A percentile compares a stretch with the other conserved stretches of the same genome.
phyloP scores from a whole-genome alignment of 2,797 vertebrate genomes.

The Helostoma temminkii region DNA sequence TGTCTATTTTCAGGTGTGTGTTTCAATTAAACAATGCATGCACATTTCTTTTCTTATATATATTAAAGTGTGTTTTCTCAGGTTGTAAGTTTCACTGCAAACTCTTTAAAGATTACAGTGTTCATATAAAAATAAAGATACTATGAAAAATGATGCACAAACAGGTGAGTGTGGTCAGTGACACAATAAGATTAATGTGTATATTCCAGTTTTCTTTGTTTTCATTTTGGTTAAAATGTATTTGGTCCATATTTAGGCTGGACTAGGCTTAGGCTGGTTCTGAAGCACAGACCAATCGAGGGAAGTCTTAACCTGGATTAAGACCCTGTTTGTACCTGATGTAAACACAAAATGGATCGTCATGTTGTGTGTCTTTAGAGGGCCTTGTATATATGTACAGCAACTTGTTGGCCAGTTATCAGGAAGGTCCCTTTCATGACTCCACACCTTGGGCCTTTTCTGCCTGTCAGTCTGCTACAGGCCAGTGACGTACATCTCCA shows the following conservation, averaged over 20 bases:
- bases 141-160: conserved; percentile 78
- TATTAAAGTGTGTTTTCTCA: conserved; percentile 58
- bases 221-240: conserved; percentile 51
- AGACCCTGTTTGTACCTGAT: conserved; percentile 83
- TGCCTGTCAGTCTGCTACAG: conserved; percentile 73
- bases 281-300: conserved; percentile 70
- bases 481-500: conserved; percentile 89
- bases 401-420: conserved; percentile 44
- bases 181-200: conserved; percentile 63
- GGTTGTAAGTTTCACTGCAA: conserved; percentile 60
- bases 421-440: conserved; percentile 50
- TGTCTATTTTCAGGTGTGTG: conserved; percentile 52
- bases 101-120: conserved; percentile 66
- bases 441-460: conserved; percentile 40
- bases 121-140: conserved; percentile 84
- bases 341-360: conserved; percentile 74
- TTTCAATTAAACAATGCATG: conserved; percentile 70
- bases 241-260: conserved; percentile 76
- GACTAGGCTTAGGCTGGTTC: conserved; percentile 75
- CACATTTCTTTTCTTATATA: conserved; percentile 59
- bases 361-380: conserved; percentile 61
- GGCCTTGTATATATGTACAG: conserved; percentile 72
- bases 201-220: conserved; percentile 50
- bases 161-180: conserved; percentile 64
- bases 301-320: conserved; percentile 76